A percentile compares a stretch with the other conserved stretches of the same genome.
phyloP scores from a whole-genome alignment of 2,113 vertebrate genomes.

The Alces alces region DNA sequence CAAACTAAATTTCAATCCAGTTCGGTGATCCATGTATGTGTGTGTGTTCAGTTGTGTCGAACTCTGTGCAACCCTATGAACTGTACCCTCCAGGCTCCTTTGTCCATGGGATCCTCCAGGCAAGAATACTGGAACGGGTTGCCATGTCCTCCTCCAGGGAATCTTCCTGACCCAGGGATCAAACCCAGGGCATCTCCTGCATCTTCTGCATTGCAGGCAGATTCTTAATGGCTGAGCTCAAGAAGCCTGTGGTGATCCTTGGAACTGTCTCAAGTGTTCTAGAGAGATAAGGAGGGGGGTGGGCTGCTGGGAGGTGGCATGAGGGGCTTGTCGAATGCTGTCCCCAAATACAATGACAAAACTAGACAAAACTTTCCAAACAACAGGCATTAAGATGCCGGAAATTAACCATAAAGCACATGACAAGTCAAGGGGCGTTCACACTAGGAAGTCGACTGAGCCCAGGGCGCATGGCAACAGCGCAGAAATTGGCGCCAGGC shows the following conservation, averaged over 20 bases:
- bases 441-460: not conserved
- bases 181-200: rapidly evolving
- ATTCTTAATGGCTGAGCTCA: not conserved
- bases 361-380: not conserved
- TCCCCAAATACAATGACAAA: not conserved
- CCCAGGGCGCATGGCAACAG: not conserved
- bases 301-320: not conserved
- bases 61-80: not conserved
- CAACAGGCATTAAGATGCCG: not conserved
- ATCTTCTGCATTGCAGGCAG: not conserved
- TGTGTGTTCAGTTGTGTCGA: not conserved
- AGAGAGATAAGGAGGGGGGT: not conserved
- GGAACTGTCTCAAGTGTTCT: not conserved
- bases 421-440: not conserved
- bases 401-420: not conserved
- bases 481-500: rapidly evolving
- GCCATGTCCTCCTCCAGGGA: not conserved
- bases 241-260: not conserved
- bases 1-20: not conserved
- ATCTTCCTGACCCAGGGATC: not conserved
- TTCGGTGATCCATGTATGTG: not conserved
- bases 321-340: not conserved
- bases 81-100: not conserved
- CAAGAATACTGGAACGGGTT: not conserved
- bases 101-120: not conserved